A percentile compares a stretch with the other conserved stretches of the same genome.
Evolutionary conservation across 1,140 invertebrate species (phyloP).

Genomic region (Drosophila bipectinata): DNA sequence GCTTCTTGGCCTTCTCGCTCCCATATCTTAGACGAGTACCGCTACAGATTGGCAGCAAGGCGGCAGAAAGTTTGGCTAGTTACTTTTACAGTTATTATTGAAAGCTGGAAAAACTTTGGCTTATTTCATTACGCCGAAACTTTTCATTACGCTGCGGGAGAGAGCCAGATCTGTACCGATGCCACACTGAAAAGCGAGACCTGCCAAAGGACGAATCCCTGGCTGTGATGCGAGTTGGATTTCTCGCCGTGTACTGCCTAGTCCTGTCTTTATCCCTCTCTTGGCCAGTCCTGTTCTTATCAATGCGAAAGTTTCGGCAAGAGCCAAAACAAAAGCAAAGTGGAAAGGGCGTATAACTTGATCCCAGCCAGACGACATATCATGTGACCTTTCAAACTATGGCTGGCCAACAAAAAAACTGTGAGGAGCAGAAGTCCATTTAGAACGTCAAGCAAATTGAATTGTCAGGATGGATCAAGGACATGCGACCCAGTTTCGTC

Average conservation of each 20-base stretch:
- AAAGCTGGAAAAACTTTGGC: slow-evolving; percentile 79
- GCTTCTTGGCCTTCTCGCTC: slow-evolving; percentile 9
- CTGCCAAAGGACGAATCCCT: no score
- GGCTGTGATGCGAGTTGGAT: no score
- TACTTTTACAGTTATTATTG: slow-evolving; percentile 82
- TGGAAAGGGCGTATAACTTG: slow-evolving; percentile 30
- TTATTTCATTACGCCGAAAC: slow-evolving; percentile 80
- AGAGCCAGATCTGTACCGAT: not conserved
- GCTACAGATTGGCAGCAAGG: slow-evolving; percentile 10
- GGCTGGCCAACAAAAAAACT: not conserved
- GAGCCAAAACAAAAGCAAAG: slow-evolving; percentile 40
- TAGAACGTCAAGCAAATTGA: slow-evolving; percentile 63
- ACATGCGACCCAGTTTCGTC: slow-evolving; percentile 24
- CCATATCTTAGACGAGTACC: not conserved
- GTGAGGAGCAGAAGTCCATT: slow-evolving; percentile 38
- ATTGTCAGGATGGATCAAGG: slow-evolving; percentile 26
- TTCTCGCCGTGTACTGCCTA: no score
- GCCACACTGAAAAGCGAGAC: no score
- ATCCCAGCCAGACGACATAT: slow-evolving; percentile 57
- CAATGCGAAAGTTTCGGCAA: slow-evolving; percentile 56
- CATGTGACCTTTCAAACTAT: slow-evolving; percentile 57
- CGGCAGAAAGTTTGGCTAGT: slow-evolving; percentile 69
- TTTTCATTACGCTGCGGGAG: slow-evolving; percentile 64
- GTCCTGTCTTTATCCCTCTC: not conserved
- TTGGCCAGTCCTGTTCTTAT: slow-evolving; percentile 30